Conservation (phyloP, 2,888 invertebrate species). For the Parochlus steinenii region DNA sequence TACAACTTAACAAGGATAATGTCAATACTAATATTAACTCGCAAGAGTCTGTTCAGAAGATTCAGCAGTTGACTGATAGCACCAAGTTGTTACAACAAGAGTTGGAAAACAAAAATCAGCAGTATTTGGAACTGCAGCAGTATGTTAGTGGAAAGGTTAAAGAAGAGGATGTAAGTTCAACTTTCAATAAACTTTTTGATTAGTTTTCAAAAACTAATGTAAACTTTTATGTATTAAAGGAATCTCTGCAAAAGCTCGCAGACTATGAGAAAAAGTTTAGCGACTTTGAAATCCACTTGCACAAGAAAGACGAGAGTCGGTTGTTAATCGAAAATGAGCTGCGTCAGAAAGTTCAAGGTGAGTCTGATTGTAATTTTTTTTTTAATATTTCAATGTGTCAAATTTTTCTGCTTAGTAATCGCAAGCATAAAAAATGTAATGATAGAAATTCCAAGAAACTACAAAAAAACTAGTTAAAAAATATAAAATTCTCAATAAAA, state of each 20-base stretch:
- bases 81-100: conserved; percentile 23
- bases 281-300: conserved; percentile 9
- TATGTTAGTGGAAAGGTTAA: conserved; percentile 1
- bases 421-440: too few relatives aligned
- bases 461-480: neutral
- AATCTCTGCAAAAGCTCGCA: conserved; percentile 23
- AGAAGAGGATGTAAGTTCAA: conserved; percentile 6
- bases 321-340: conserved; percentile 7
- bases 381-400: neutral
- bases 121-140: neutral
- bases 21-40: conserved; percentile 23
- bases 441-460: too few relatives aligned
- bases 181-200: neutral
- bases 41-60: conserved; percentile 23
- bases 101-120: conserved; percentile 21
- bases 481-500: conserved; percentile 2
- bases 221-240: too few relatives aligned
- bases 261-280: conserved; percentile 12
- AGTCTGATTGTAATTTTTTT: neutral
- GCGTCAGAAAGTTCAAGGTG: conserved; percentile 7
- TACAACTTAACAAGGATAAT: conserved; percentile 26
- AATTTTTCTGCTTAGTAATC: too few relatives aligned
- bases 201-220: too few relatives aligned
- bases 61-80: conserved; percentile 20
- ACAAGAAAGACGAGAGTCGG: conserved; percentile 7